Conservation (phyloP, 1,140 invertebrate species). For the Schlechtendalia chinensis region DNA sequence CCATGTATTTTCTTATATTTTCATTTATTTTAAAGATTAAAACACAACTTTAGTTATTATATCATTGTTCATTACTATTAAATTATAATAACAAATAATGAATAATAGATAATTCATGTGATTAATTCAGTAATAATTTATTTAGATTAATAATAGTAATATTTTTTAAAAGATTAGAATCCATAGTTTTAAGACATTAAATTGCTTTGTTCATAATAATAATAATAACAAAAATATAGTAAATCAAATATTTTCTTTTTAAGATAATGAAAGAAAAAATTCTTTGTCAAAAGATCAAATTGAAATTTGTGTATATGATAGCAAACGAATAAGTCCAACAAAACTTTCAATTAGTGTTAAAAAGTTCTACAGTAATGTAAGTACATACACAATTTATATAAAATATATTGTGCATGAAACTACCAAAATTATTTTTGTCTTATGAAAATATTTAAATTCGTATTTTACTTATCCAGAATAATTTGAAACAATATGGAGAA, state of each 20-base stretch:
- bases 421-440: neutral
- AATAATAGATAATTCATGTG: too few relatives aligned
- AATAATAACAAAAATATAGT: neutral
- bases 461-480: slow-evolving; percentile 19
- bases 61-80: too few relatives aligned
- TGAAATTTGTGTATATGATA: slow-evolving; percentile 22
- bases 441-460: neutral
- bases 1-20: too few relatives aligned
- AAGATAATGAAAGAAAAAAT: slow-evolving; percentile 28
- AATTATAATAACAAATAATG: too few relatives aligned
- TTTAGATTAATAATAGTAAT: too few relatives aligned
- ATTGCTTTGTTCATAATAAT: too few relatives aligned
- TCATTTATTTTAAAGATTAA: too few relatives aligned
- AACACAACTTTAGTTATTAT: too few relatives aligned
- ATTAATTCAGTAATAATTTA: too few relatives aligned
- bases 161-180: too few relatives aligned
- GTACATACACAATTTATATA: slow-evolving; percentile 1
- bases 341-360: slow-evolving; percentile 39
- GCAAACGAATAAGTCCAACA: slow-evolving; percentile 35
- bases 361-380: slow-evolving; percentile 45
- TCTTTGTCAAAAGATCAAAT: neutral
- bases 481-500: slow-evolving; percentile 30
- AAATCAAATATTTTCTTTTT: slow-evolving; percentile 17
- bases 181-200: too few relatives aligned
- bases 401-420: slow-evolving; percentile 17